These are phyloP conservation scores for Melinaea menophilus DNA, from an alignment of 2,888 invertebrate species.

Conservation along the genomic window DNA sequence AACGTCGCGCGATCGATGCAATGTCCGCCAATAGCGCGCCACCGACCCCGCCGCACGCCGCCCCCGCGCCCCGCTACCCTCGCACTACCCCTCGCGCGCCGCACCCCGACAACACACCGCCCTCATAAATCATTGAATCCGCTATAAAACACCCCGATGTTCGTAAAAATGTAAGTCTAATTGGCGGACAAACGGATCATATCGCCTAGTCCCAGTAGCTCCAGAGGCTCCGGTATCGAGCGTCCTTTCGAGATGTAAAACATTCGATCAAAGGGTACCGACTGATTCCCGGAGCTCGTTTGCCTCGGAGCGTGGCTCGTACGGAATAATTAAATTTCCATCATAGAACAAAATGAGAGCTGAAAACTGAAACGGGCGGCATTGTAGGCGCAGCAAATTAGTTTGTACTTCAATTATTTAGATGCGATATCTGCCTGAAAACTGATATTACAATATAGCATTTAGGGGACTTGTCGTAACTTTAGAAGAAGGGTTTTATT, in stretches of 20 bases:
- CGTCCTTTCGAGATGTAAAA: slow-evolving; percentile 54
- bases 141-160: slow-evolving; percentile 76
- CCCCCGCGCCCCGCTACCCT: slow-evolving; percentile 67
- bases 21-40: slow-evolving; percentile 75
- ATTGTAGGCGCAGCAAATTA: slow-evolving; percentile 73
- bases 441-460: slow-evolving; percentile 55
- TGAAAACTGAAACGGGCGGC: slow-evolving; percentile 74
- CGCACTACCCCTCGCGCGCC: slow-evolving; percentile 47
- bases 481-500: slow-evolving; percentile 1
- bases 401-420: slow-evolving; percentile 73
- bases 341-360: slow-evolving; percentile 75
- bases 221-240: slow-evolving; percentile 43
- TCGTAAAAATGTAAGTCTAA: slow-evolving; percentile 77
- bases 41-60: slow-evolving; percentile 63
- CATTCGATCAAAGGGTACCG: slow-evolving; percentile 68
- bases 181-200: slow-evolving; percentile 70
- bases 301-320: slow-evolving; percentile 58
- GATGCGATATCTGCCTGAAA: slow-evolving; percentile 60
- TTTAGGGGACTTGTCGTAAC: slow-evolving; percentile 18
- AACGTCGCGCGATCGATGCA: slow-evolving; percentile 75
- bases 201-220: slow-evolving; percentile 62
- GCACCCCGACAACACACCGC: slow-evolving; percentile 65
- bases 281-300: slow-evolving; percentile 55
- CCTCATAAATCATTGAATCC: slow-evolving; percentile 77
- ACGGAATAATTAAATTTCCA: slow-evolving; percentile 77